Evolutionary conservation across 2,888 invertebrate genomes (phyloP), one percentile per base, ranked within the genome.

Genomic region (Cosmia trapezina): DNA sequence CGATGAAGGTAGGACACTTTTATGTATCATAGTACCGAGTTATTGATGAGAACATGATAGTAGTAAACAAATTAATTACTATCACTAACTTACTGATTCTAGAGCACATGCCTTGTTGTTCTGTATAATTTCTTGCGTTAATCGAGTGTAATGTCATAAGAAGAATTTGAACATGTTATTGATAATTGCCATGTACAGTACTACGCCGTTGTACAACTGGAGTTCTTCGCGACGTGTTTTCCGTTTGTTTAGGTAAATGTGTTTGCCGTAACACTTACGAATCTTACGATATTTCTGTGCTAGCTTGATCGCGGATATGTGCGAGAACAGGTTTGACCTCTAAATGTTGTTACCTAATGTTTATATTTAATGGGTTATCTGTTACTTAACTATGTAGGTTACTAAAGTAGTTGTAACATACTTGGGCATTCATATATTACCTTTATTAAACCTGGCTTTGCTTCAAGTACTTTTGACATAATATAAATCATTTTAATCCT

Each of bases 11-110:
- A 91, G 88, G 93, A 87, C 81, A 76, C 75, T 77, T 73, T 68
- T 70, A 77, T 78, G 69, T 85, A 87, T 76, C 70, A 54, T 28
- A 81, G 65, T 64, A 62, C 76, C 72, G 77, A 81, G 28, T 45
- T 66, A 63, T 66, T 75, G 51, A 66, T 68, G 65, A 41, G 71
- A 73, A 83, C 79, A 73, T 86, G 72, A 83, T 84, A 76, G 77
- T 86, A 85, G 91, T 94, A 94, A 94, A 95, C 93, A 94, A 94
- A 91, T 85, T 92, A 94, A 95, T 94, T 94, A 92, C 77, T 73
- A 77, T 77, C 80, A 83, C 81, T 80, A 53, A 57, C 57, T 79
- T 73, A 82, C 68, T 57, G 45, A 68, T 81, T 78, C 70, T 64
- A 63, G 74, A 70, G 66, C 74, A 81, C 76, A 73, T 80, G 61